Evolutionary conservation across 2,113 vertebrate genomes (phyloP).

Genomic region (Oreochromis aureus): DNA sequence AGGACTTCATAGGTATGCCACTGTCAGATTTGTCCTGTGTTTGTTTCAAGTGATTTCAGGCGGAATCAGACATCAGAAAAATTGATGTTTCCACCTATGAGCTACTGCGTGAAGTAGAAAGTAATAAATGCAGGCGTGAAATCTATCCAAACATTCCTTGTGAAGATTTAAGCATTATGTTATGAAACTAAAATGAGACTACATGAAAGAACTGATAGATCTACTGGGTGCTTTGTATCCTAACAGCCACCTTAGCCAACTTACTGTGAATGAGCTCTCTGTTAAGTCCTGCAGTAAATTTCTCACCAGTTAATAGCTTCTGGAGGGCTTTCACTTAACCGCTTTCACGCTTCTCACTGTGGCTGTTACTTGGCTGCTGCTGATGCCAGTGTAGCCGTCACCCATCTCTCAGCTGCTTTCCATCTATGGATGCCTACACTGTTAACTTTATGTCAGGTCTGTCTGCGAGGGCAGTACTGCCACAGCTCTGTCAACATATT

Average conservation of each 20-base stretch:
- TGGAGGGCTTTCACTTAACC: constrained; percentile 5
- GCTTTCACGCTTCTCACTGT: background rate
- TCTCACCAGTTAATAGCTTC: constrained; percentile 4
- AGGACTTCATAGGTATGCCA: background rate
- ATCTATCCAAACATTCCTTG: background rate
- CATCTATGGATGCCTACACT: background rate
- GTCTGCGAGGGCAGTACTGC: constrained; percentile 1
- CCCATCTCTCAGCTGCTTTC: background rate
- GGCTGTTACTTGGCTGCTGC: background rate
- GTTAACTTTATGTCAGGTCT: constrained; percentile 16
- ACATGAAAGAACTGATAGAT: background rate
- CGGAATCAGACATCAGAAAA: background rate
- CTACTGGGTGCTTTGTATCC: background rate
- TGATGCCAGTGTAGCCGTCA: constrained; percentile 20
- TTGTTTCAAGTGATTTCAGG: background rate
- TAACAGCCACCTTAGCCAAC: background rate
- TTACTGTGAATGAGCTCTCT: constrained; percentile 33
- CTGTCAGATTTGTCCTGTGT: background rate
- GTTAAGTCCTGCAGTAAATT: constrained; percentile 18
- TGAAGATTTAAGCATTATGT: background rate
- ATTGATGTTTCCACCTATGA: background rate
- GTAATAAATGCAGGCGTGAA: background rate
- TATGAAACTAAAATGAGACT: background rate
- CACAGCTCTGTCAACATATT: constrained; percentile 25
- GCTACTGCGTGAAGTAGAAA: background rate